Evolutionary conservation across 2,888 invertebrate species (phyloP), one percentile per base, ranked within the genome.

Genomic region (Alsophila aescularia): DNA sequence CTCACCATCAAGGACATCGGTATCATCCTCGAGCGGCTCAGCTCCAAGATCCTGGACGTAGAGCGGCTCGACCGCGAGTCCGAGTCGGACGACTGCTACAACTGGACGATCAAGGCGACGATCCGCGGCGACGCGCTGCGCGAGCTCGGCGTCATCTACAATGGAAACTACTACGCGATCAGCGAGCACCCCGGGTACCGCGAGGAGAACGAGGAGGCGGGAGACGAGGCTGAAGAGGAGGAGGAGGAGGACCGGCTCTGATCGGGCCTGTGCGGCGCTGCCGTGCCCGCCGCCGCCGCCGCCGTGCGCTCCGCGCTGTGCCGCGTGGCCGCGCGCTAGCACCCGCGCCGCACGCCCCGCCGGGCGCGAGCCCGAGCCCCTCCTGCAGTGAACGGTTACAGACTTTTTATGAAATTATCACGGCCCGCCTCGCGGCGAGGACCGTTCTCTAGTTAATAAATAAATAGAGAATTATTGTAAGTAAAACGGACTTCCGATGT

Each of bases 61-160:
- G 98, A 98, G 91, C 94, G 97, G 68, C 92, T 98, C 70, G 97
- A 98, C 85, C 94, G 98, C 56, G 98, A 98, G 85, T 96, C 96
- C 71, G 98, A 98, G 86, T 96, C 96, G 84, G 97, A 97, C 87
- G 97, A 98, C 87, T 97, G 97, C 83, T 97, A 97, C 93, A 97
- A 98, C 90, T 98, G 98, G 98, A 98, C 98, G 87, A 98, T 98
- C 92, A 98, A 97, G 90, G 98, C 98, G 74, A 96, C 97, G 72
- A 98, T 98, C 81, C 93, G 97, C 60, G 98, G 98, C 47, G 97
- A 98, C 87, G 96, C 97, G 72, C 91, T 98, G 75, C 93, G 97
- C 54, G 98, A 98, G 87, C 93, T 98, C 62, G 98, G 98, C 62
- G 97, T 98, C 71, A 97, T 98, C 81, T 98, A 98, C 92, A 97